A percentile compares a stretch with the other conserved stretches of the same genome.
Evolutionary conservation across 2,888 invertebrate species (phyloP).

Genomic region (Clitarchus hookeri): DNA sequence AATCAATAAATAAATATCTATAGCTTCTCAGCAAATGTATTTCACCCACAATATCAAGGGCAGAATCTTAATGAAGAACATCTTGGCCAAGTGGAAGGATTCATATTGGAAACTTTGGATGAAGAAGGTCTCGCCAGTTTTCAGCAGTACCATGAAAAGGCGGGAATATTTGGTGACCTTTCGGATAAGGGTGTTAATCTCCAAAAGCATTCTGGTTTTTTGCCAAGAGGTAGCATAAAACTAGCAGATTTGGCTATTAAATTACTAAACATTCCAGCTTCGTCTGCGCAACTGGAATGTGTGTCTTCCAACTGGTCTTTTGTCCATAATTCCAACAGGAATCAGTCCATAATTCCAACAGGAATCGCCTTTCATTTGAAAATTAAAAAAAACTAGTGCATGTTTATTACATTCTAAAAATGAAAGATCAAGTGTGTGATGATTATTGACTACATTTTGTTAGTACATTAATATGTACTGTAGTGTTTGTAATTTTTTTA

Average conservation of each 20-base stretch:
- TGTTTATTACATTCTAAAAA: no score
- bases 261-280: no score
- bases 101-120: constrained; percentile 21
- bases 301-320: no score
- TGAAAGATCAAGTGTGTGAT: no score
- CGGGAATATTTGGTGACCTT: constrained; percentile 21
- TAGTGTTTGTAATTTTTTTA: no score
- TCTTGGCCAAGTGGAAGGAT: constrained; percentile 15
- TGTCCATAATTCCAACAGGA: no score
- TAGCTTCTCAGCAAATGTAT: not conserved
- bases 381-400: no score
- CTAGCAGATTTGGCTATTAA: not conserved
- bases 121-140: not conserved
- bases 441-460: no score
- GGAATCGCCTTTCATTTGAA: no score
- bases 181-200: not conserved
- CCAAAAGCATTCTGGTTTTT: constrained; percentile 19
- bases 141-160: not conserved
- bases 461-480: no score
- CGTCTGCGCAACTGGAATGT: no score
- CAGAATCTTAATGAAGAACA: constrained; percentile 26
- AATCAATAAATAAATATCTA: constrained; percentile 1
- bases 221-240: constrained; percentile 5
- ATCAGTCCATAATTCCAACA: no score
- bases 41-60: not conserved